Evolutionary conservation across 1,140 invertebrate genomes (phyloP).

Genomic region (Drosophila kepulauana): DNA sequence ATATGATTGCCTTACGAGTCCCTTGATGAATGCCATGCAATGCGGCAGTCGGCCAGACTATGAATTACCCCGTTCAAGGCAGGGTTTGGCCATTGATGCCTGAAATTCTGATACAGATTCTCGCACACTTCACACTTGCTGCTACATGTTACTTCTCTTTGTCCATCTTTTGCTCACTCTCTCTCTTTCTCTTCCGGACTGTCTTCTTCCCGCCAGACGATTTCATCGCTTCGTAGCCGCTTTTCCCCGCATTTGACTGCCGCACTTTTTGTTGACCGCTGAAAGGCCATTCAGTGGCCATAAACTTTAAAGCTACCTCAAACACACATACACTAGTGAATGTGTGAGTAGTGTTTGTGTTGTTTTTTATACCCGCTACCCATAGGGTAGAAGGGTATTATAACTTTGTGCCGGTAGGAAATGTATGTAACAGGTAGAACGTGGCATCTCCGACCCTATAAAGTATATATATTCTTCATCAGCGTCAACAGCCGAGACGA

Average conservation of each 20-base stretch:
- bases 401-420: no score
- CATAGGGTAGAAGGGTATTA: no score
- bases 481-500: no score
- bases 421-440: no score
- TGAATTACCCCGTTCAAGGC: slow-evolving; percentile 5
- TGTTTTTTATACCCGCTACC: not conserved
- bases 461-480: no score
- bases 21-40: slow-evolving; percentile 30
- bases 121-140: not conserved
- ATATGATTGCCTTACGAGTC: slow-evolving; percentile 28
- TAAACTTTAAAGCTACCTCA: slow-evolving; percentile 27
- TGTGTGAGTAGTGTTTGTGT: slow-evolving; percentile 3
- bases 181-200: not conserved
- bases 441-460: no score
- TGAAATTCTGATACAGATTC: not conserved
- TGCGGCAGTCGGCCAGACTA: slow-evolving; percentile 19
- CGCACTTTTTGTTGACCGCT: not conserved
- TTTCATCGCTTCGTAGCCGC: no score
- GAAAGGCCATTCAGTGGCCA: slow-evolving; percentile 23
- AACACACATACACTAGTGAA: not conserved
- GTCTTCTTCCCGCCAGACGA: no score
- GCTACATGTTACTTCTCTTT: no score
- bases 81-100: not conserved
- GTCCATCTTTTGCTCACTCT: not conserved
- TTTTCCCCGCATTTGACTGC: no score